Evolutionary conservation across 2,888 invertebrate species (phyloP).

Genomic region (Drosophila cracens): DNA sequence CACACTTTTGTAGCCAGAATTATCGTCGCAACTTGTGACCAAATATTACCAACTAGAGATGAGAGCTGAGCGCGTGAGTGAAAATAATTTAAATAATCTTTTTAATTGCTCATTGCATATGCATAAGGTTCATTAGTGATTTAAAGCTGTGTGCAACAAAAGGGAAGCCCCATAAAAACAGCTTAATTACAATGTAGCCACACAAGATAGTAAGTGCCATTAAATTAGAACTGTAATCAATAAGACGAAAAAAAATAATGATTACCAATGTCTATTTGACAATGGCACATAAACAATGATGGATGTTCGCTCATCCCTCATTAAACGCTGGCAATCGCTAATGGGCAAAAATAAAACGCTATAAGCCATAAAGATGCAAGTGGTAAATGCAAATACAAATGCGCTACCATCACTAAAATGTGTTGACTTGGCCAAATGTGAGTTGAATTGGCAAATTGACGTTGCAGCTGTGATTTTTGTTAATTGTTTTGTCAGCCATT

Average conservation of each 20-base stretch:
- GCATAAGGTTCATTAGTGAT: slow-evolving; percentile 4
- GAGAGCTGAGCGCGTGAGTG: slow-evolving; percentile 17
- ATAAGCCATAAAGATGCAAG: not conserved
- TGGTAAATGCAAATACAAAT: not conserved
- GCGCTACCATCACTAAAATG: slow-evolving; percentile 3
- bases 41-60: slow-evolving; percentile 12
- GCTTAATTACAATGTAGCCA: slow-evolving; percentile 18
- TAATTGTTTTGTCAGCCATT: slow-evolving; percentile 45
- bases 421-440: slow-evolving; percentile 14
- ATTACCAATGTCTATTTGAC: slow-evolving; percentile 4
- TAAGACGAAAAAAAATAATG: slow-evolving; percentile 5
- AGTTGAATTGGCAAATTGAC: slow-evolving; percentile 3
- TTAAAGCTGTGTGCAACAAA: slow-evolving; percentile 3
- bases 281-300: slow-evolving; percentile 15
- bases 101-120: slow-evolving; percentile 8
- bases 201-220: slow-evolving; percentile 14
- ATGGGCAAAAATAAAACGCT: not conserved
- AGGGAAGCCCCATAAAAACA: slow-evolving; percentile 13
- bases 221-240: slow-evolving; percentile 30
- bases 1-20: slow-evolving; percentile 43
- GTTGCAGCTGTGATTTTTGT: slow-evolving; percentile 18
- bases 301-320: not conserved
- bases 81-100: not conserved
- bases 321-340: not conserved
- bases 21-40: slow-evolving; percentile 6